Base-by-base conservation (phyloP, 2,113 vertebrate species). In the Grantiella picta region DNA sequence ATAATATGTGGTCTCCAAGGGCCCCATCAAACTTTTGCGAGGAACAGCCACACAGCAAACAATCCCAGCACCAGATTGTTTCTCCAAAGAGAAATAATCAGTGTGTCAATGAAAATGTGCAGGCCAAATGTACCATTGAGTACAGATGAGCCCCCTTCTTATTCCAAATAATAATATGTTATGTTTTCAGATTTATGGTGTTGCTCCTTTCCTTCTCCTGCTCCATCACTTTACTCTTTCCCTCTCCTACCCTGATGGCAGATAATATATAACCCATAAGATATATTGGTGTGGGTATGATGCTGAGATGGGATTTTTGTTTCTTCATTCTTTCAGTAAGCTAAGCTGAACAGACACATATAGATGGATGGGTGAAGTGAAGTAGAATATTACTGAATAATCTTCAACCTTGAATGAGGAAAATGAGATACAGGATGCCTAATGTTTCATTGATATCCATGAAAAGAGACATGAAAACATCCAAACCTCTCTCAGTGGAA, bases 371-470 rank as follows among this genome's bases (percentile, higher is more conserved):
- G 50, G 70, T 79, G 87, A 95, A 96, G 64, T 81, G 60, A 94
- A 95, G 78, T 84, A 96, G 91, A 96, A 91, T 92, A 96, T 93
- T 92, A 94, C 60, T 81, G 92, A 94, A 96, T 93, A 82, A 92
- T 93, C 93, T 93, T 82, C 90, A 85, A 60, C 71, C 87, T 96
- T 92, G 79, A 86, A 80, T 90, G 75, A 90, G 47, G 82, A 88
- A 95, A 96, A 93, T 78, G 76, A 86, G 85, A 81, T 83, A 77
- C 44, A 49, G 71, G 71, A 66, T 94, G 60, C 44, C 79, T 89
- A 75, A 72, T 80, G 71, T 90, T 93, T 96, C 94, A 78, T 20
- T 91, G 78, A 40, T 29, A 50, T 47, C 63, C 59, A 47, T 40
- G 79, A 54, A 87, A 56, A 77, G 29, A 92, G 63, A 80, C 11